Conservation (phyloP, 2,888 invertebrate species). For the Zonitis immaculata region DNA sequence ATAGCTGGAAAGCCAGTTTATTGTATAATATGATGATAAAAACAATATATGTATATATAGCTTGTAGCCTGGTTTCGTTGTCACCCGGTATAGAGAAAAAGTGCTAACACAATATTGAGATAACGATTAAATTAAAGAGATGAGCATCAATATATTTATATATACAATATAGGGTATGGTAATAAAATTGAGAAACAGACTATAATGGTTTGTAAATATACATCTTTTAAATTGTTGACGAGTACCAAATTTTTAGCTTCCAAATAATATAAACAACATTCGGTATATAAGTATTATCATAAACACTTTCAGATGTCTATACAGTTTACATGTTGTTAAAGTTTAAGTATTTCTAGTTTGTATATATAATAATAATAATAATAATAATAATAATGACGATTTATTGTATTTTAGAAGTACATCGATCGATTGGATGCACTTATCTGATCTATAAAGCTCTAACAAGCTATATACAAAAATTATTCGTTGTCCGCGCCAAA, state of each 20-base stretch:
- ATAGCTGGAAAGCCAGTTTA: too few species aligned
- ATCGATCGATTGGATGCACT: too few species aligned
- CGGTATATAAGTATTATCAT: slow-evolving; percentile 39
- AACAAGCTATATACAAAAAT: too few species aligned
- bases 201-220: slow-evolving; percentile 43
- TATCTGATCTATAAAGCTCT: too few species aligned
- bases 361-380: too few species aligned
- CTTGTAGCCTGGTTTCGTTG: too few species aligned
- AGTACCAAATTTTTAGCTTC: slow-evolving; percentile 44
- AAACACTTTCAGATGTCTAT: slow-evolving; percentile 43
- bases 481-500: too few species aligned
- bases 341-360: slow-evolving; percentile 45
- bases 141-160: too few species aligned
- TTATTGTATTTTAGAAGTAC: too few species aligned
- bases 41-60: too few species aligned
- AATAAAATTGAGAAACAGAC: slow-evolving; percentile 40
- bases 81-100: background rate
- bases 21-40: too few species aligned
- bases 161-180: slow-evolving; percentile 22
- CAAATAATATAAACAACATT: slow-evolving; percentile 39
- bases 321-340: slow-evolving; percentile 43
- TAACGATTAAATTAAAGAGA: slow-evolving; percentile 20
- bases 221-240: slow-evolving; percentile 42
- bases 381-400: too few species aligned
- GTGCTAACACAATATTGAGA: slow-evolving; percentile 1